Evolutionary conservation across 2,888 invertebrate species (phyloP).

Genomic region (Cryptocephalus moraei): DNA sequence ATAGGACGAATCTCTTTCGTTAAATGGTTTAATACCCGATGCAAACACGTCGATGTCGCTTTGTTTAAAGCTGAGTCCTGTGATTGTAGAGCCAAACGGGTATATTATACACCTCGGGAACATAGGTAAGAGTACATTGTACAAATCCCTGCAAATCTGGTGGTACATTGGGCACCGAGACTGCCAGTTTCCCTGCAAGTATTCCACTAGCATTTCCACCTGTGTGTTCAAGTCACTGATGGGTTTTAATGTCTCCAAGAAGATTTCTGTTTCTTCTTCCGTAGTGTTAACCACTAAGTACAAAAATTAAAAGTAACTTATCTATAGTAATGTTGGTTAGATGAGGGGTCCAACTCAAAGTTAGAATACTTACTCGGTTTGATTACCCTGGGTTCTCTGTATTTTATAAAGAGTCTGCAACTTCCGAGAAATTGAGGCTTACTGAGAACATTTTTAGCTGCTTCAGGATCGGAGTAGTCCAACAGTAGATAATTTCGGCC

Average conservation of each 20-base stretch:
- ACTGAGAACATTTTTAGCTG: constrained; percentile 21
- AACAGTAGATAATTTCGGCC: constrained; percentile 23
- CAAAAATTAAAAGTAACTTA: no score
- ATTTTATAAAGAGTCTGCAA: constrained; percentile 7
- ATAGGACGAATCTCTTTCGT: constrained; percentile 16
- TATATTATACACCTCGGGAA: constrained; percentile 39
- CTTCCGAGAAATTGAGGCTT: constrained; percentile 17
- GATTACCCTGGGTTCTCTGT: constrained; percentile 4
- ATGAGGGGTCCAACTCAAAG: no score
- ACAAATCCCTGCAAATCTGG: constrained; percentile 39
- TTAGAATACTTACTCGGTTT: no score
- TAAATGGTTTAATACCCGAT: constrained; percentile 34
- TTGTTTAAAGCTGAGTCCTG: constrained; percentile 55
- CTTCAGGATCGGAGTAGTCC: constrained; percentile 20
- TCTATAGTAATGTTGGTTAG: no score
- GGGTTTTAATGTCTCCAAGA: constrained; percentile 14
- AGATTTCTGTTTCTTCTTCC: constrained; percentile 11
- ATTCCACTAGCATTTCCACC: constrained; percentile 31
- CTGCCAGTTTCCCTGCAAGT: constrained; percentile 32
- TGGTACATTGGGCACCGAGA: constrained; percentile 27
- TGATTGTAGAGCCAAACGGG: constrained; percentile 67
- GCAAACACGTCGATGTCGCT: constrained; percentile 69
- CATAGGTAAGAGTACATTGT: constrained; percentile 29
- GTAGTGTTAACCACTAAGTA: neutral
- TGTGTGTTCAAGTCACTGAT: constrained; percentile 33